These are phyloP conservation scores for Eueremaeus valkanovi DNA, from an alignment of 2,888 invertebrate species.

Conservation along the genomic window DNA sequence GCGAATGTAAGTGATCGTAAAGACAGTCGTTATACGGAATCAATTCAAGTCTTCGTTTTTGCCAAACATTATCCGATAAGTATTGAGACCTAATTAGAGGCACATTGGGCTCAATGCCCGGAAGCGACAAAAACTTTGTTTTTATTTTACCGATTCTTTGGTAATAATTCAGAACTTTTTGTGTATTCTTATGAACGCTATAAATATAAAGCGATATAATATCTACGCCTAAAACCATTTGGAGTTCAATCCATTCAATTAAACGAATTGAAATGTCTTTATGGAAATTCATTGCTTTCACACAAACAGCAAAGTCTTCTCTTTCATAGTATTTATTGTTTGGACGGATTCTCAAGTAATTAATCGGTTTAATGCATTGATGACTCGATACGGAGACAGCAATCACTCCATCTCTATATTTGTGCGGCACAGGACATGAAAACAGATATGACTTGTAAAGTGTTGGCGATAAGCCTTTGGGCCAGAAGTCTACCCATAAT, in stretches of 20 bases:
- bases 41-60: constrained; percentile 89
- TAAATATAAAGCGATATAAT: constrained; percentile 84
- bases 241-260: constrained; percentile 88
- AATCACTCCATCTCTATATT: constrained; percentile 52
- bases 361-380: constrained; percentile 57
- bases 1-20: constrained; percentile 83
- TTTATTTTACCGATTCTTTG: constrained; percentile 64
- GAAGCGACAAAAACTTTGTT: constrained; percentile 74
- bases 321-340: constrained; percentile 36
- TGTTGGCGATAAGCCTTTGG: constrained; percentile 32
- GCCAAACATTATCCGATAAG: constrained; percentile 84
- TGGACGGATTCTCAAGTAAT: constrained; percentile 53
- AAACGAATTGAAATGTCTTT: constrained; percentile 77
- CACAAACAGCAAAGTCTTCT: constrained; percentile 63
- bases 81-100: constrained; percentile 59
- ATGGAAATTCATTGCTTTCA: constrained; percentile 65
- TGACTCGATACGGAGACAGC: constrained; percentile 57
- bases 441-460: constrained; percentile 60
- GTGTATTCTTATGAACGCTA: constrained; percentile 75
- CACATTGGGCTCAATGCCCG: constrained; percentile 84
- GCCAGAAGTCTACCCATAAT: constrained; percentile 45
- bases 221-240: constrained; percentile 78
- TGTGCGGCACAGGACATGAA: constrained; percentile 61
- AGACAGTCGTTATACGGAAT: constrained; percentile 95
- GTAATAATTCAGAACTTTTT: constrained; percentile 62